These are phyloP conservation scores for honey bee (Apis mellifera) DNA, from an alignment of 1,140 invertebrate species.

Conservation along the genomic window Amel_HAv3.1 CM009936.2:12764001-12764500, in stretches of 20 bases:
- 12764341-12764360: slow-evolving; percentile 17
- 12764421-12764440: background rate
- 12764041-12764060: slow-evolving; percentile 65
- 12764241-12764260: slow-evolving; percentile 51
- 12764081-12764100: slow-evolving; percentile 70
- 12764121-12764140: slow-evolving; percentile 67
- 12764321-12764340: slow-evolving; percentile 32
- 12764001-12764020: slow-evolving; percentile 36
- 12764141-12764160: slow-evolving; percentile 30
- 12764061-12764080: slow-evolving; percentile 60
- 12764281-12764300: background rate
- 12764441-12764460: background rate
- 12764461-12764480: no score
- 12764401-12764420: background rate
- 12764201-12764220: background rate
- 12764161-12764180: slow-evolving; percentile 22
- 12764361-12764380: slow-evolving; percentile 15
- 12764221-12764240: background rate
- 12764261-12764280: background rate
- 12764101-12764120: slow-evolving; percentile 69
- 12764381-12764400: slow-evolving; percentile 1
- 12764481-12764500: background rate
- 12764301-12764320: slow-evolving; percentile 21
- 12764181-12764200: slow-evolving; percentile 46
- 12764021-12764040: slow-evolving; percentile 65